These are phyloP conservation scores for Saccostrea glomerata DNA, from an alignment of 1,140 invertebrate species.

Conservation along the genomic window DNA sequence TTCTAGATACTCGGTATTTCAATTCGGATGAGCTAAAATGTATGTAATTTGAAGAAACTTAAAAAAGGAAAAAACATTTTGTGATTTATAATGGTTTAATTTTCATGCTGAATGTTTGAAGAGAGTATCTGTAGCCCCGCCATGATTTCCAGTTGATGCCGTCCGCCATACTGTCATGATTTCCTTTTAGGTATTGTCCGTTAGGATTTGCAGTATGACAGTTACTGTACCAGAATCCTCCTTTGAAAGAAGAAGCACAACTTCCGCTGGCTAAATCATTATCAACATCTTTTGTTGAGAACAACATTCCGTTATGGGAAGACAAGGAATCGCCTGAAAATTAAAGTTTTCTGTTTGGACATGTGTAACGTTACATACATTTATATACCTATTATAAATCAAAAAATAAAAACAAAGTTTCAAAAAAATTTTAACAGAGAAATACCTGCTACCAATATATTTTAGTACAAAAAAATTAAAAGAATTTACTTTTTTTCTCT, in stretches of 20 bases:
- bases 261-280: slow-evolving; percentile 83
- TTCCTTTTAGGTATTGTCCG: slow-evolving; percentile 79
- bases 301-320: slow-evolving; percentile 81
- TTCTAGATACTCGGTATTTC: too few species aligned
- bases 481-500: too few species aligned
- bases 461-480: too few species aligned
- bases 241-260: slow-evolving; percentile 82
- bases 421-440: too few species aligned
- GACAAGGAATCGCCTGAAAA: slow-evolving; percentile 80
- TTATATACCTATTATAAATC: too few species aligned
- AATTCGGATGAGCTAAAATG: neutral
- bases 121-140: slow-evolving; percentile 79
- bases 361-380: too few species aligned
- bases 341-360: neutral
- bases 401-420: too few species aligned
- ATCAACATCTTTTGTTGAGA: slow-evolving; percentile 82
- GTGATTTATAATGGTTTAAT: slow-evolving; percentile 22
- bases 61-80: neutral
- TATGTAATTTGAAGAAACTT: neutral
- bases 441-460: too few species aligned
- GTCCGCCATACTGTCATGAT: slow-evolving; percentile 59
- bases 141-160: slow-evolving; percentile 83
- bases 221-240: slow-evolving; percentile 84
- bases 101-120: slow-evolving; percentile 78
- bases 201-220: slow-evolving; percentile 83